A percentile compares a stretch with the other conserved stretches of the same genome.
Conservation (phyloP, 1,140 invertebrate genomes). For the Cyphomyrmex costatus region DNA sequence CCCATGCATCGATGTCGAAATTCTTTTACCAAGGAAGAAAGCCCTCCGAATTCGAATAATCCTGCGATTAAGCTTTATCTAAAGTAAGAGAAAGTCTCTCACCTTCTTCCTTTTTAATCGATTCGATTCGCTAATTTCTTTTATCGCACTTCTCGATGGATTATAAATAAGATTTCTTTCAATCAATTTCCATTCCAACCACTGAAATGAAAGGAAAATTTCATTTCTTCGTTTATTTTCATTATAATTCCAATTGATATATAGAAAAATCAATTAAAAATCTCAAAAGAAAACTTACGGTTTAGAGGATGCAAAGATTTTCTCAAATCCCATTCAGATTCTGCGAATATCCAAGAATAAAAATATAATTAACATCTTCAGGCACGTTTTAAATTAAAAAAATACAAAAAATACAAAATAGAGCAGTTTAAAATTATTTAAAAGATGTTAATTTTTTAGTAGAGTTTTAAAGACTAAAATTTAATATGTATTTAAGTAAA, state of each 20-base stretch:
- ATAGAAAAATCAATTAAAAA: neutral
- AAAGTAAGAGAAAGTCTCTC: conserved; percentile 45
- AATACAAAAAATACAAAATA: no score
- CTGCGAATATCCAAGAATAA: no score
- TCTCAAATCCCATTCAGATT: neutral
- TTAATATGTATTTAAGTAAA: neutral
- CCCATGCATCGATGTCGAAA: neutral
- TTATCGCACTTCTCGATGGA: conserved; percentile 23
- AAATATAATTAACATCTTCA: neutral
- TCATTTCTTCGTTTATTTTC: neutral
- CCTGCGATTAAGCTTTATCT: conserved; percentile 34
- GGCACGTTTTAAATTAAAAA: neutral
- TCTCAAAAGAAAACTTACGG: neutral
- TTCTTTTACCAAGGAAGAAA: conserved; percentile 22
- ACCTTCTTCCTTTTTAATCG: conserved; percentile 52
- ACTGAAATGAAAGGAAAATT: conserved; percentile 25
- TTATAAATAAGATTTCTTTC: conserved; percentile 42
- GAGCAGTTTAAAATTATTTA: neutral
- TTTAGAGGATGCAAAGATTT: neutral
- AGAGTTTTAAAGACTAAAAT: neutral
- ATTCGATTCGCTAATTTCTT: conserved; percentile 51
- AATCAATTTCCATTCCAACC: conserved; percentile 31
- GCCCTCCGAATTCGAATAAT: conserved; percentile 27
- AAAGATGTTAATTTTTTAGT: neutral
- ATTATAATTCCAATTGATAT: neutral